Percentiles rank a stretch among this genome's conserved stretches.
phyloP scores from a whole-genome alignment of 2,797 vertebrate genomes.

The Acrocephalus scirpaceus region DNA sequence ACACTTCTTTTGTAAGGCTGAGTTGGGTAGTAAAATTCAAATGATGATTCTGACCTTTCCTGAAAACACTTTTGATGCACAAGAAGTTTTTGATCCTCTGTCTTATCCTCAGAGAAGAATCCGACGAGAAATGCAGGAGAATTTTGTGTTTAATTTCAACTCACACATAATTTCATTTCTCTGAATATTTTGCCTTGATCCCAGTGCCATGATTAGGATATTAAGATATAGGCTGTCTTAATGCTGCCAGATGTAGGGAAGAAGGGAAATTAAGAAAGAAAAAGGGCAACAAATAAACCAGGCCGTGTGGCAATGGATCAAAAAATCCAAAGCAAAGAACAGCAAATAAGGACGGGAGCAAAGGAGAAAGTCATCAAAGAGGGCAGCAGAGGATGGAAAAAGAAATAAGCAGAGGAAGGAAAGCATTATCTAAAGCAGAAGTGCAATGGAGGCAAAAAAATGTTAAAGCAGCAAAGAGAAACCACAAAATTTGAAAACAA shows the following conservation, averaged over 20 bases:
- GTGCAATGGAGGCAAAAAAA: neutral
- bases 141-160: neutral
- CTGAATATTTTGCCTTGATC: slow-evolving; percentile 1
- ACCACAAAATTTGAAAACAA: neutral
- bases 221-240: neutral
- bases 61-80: neutral
- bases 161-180: neutral
- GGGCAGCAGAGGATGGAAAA: slow-evolving; percentile 24
- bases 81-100: neutral
- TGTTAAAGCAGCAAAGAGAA: neutral
- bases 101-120: neutral
- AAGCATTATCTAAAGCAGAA: neutral
- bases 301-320: neutral
- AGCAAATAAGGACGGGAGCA: neutral
- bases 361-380: slow-evolving; percentile 10
- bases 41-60: neutral
- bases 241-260: neutral
- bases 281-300: neutral
- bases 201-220: neutral
- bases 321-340: slow-evolving; percentile 18
- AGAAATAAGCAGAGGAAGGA: neutral
- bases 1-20: neutral
- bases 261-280: slow-evolving; percentile 22
- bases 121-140: neutral
- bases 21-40: neutral